A percentile compares a stretch with the other conserved stretches of the same genome.
These are phyloP conservation scores for Pelobates fuscus DNA, from an alignment of 2,113 vertebrate genomes.

Conservation along the genomic window DNA sequence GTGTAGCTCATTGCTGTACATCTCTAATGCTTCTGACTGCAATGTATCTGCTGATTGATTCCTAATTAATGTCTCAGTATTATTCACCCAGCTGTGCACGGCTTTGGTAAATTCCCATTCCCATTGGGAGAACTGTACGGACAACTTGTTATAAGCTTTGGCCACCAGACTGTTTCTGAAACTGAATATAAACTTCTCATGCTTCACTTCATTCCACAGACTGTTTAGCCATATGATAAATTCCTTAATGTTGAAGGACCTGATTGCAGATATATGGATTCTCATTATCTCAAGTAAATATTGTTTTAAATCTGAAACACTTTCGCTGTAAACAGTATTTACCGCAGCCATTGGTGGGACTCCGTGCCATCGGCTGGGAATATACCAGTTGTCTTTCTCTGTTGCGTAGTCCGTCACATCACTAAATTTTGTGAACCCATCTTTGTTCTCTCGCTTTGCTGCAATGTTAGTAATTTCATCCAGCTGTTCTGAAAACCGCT, in stretches of 20 bases:
- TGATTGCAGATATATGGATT: conserved; percentile 36
- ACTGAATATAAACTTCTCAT: conserved; percentile 50
- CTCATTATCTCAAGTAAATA: conserved; percentile 58
- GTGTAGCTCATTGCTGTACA: conserved; percentile 51
- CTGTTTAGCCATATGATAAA: conserved; percentile 58
- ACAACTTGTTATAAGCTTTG: conserved; percentile 49
- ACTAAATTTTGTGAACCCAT: conserved; percentile 52
- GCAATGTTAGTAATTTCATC: conserved; percentile 65
- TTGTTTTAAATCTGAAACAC: conserved; percentile 60
- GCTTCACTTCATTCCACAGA: conserved; percentile 52
- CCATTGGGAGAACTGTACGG: conserved; percentile 55
- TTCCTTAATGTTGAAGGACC: conserved; percentile 49
- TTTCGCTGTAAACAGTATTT: conserved; percentile 56
- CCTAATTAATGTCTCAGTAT: conserved; percentile 55
- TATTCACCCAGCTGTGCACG: conserved; percentile 61
- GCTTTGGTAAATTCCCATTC: conserved; percentile 56
- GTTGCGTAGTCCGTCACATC: conserved; percentile 60
- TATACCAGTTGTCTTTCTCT: conserved; percentile 39
- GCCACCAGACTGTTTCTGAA: conserved; percentile 51
- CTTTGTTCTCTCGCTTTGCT: conserved; percentile 68
- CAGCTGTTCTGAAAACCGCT: conserved; percentile 63
- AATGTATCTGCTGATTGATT: conserved; percentile 23
- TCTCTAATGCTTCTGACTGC: neutral
- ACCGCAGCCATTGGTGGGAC: conserved; percentile 55
- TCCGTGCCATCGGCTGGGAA: conserved; percentile 63